phyloP scores from a whole-genome alignment of 2,113 vertebrate species.

The Mohoua ochrocephala region DNA sequence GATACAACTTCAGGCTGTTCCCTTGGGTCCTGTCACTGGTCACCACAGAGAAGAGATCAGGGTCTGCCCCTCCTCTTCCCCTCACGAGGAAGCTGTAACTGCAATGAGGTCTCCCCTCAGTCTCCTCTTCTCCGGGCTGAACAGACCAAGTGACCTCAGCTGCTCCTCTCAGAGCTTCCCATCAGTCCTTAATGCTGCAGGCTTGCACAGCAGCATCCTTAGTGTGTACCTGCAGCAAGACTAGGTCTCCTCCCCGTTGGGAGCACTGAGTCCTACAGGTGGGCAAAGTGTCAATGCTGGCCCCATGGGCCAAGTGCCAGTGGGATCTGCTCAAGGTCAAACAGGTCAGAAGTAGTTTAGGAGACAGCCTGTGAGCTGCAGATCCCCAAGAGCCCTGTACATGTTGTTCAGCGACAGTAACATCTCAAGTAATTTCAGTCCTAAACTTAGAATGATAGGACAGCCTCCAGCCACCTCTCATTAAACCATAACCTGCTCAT shows the following conservation, averaged over 20 bases:
- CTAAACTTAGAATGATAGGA: background rate
- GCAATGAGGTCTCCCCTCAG: background rate
- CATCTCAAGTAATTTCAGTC: background rate
- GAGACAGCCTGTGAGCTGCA: background rate
- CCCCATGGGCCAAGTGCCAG: accelerated
- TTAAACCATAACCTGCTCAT: background rate
- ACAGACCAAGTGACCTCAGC: background rate
- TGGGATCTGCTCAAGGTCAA: background rate
- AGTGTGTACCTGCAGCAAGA: background rate
- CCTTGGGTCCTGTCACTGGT: accelerated
- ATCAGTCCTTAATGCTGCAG: background rate
- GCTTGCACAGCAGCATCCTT: background rate
- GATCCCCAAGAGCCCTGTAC: background rate
- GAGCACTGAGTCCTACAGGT: background rate
- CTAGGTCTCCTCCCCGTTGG: background rate
- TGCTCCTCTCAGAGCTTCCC: background rate
- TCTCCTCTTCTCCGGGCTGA: background rate
- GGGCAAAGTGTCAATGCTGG: background rate
- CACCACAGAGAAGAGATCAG: background rate
- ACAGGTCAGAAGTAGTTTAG: background rate
- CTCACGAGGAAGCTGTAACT: background rate
- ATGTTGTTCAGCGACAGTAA: background rate
- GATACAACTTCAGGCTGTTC: background rate
- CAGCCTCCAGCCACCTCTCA: background rate
- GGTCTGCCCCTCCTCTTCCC: background rate